phyloP scores from a whole-genome alignment of 2,888 invertebrate genomes.

The Agrenia bidenticulata region DNA sequence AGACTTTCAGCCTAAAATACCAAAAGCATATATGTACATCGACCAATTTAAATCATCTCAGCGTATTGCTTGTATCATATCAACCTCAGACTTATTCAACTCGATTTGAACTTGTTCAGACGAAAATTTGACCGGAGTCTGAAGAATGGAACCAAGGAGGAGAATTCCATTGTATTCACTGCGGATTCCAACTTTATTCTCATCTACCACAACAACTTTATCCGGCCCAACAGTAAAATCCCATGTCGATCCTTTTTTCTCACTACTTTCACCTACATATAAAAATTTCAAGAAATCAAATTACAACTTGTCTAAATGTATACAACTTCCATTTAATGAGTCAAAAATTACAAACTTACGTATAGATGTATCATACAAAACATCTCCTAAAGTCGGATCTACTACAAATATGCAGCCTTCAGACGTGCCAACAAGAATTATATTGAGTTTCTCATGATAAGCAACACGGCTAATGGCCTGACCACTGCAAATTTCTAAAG shows the following conservation, averaged over 20 bases:
- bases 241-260: slow-evolving; percentile 26
- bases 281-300: not conserved
- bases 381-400: slow-evolving; percentile 53
- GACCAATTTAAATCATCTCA: not conserved
- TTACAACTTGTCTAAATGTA: not conserved
- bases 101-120: slow-evolving; percentile 81
- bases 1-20: slow-evolving; percentile 48
- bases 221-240: slow-evolving; percentile 61
- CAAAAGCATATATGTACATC: not conserved
- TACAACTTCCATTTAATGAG: not conserved
- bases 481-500: slow-evolving; percentile 48
- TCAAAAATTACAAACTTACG: slow-evolving; percentile 26
- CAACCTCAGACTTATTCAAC: slow-evolving; percentile 79
- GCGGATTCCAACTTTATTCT: slow-evolving; percentile 76
- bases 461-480: slow-evolving; percentile 48
- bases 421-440: slow-evolving; percentile 53
- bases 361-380: slow-evolving; percentile 48
- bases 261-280: slow-evolving; percentile 24
- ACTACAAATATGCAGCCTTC: slow-evolving; percentile 52
- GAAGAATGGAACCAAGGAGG: slow-evolving; percentile 82
- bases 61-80: not conserved
- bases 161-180: slow-evolving; percentile 90
- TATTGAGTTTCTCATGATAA: slow-evolving; percentile 54
- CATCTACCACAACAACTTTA: slow-evolving; percentile 80
- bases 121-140: slow-evolving; percentile 67